These are phyloP conservation scores for Aepyceros melampus DNA, from an alignment of 2,113 vertebrate genomes.

Conservation along the genomic window DNA sequence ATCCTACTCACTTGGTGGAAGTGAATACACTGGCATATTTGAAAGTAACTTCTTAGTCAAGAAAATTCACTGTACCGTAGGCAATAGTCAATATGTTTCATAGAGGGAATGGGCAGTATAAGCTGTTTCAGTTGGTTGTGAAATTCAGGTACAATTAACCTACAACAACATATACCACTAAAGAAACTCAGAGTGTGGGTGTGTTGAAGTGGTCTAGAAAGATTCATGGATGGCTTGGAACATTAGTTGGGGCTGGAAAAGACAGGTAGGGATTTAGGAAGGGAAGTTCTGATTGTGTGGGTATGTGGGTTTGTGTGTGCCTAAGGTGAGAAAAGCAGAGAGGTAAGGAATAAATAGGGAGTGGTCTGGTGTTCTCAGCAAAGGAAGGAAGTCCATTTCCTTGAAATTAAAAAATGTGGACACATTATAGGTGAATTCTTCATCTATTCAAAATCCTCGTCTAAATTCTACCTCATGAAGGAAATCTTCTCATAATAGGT, in stretches of 20 bases:
- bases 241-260: neutral
- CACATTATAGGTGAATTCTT: too few species aligned
- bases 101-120: neutral
- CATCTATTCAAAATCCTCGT: neutral
- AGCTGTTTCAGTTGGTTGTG: neutral
- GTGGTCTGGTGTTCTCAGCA: neutral
- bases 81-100: neutral
- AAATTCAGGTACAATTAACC: neutral
- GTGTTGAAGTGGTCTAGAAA: neutral
- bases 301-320: neutral
- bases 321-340: neutral
- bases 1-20: neutral
- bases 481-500: neutral
- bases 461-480: neutral
- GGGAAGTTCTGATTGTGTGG: neutral
- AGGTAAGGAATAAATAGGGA: too few species aligned
- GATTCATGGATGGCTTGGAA: neutral
- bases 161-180: neutral
- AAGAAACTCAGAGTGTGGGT: neutral
- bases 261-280: neutral
- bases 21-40: neutral
- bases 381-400: neutral
- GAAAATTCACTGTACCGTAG: neutral
- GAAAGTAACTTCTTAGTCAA: neutral
- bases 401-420: neutral